phyloP scores from a whole-genome alignment of 2,113 vertebrate genomes.

The Lampris megalopsis region DNA sequence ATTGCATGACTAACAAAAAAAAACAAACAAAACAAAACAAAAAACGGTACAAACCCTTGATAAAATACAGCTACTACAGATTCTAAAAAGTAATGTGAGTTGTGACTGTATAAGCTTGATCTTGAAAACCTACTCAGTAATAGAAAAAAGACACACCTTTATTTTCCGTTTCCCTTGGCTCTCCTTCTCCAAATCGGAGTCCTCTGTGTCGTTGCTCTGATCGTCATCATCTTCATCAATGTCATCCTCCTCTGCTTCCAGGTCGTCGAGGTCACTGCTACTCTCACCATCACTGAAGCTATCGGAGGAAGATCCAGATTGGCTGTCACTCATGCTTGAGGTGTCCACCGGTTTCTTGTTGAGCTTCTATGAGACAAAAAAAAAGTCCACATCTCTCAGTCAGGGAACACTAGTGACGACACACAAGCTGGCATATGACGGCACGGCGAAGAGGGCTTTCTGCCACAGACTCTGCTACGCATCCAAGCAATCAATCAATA shows the following conservation, averaged over 20 bases:
- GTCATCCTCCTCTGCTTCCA: slow-evolving; percentile 89
- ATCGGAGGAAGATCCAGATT: slow-evolving; percentile 91
- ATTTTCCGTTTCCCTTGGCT: slow-evolving; percentile 82
- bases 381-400: slow-evolving; percentile 25
- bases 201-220: slow-evolving; percentile 89
- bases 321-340: slow-evolving; percentile 91
- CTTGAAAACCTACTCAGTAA: background rate
- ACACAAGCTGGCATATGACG: too few relatives aligned
- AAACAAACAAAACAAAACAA: too few relatives aligned
- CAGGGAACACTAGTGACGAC: background rate
- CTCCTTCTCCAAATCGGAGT: slow-evolving; percentile 89
- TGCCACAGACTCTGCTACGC: too few relatives aligned
- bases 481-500: background rate
- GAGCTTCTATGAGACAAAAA: slow-evolving; percentile 78
- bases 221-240: slow-evolving; percentile 83
- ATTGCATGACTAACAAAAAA: too few relatives aligned
- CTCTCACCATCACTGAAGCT: slow-evolving; percentile 90
- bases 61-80: background rate
- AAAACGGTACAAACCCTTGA: too few relatives aligned
- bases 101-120: background rate
- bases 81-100: slow-evolving; percentile 3
- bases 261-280: slow-evolving; percentile 91
- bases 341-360: slow-evolving; percentile 88
- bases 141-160: slow-evolving; percentile 79
- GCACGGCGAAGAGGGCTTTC: too few relatives aligned